These are phyloP conservation scores for Apteryx mantelli DNA, from an alignment of 2,113 vertebrate species.

Conservation along the genomic window DNA sequence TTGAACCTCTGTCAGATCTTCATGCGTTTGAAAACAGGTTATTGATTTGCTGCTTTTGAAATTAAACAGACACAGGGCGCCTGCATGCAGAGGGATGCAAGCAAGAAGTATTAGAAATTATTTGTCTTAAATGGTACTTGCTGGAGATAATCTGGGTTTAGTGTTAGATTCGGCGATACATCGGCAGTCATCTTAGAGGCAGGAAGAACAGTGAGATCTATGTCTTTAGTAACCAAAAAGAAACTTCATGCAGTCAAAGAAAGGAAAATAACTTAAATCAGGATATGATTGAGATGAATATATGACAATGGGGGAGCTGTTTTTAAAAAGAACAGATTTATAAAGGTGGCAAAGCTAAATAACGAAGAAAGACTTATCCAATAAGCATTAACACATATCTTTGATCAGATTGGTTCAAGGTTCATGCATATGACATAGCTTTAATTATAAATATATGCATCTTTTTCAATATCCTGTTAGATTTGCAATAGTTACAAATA, in stretches of 20 bases:
- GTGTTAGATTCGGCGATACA: accelerated
- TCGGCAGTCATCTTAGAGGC: not conserved
- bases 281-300: not conserved
- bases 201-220: not conserved
- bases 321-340: not conserved
- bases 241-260: not conserved
- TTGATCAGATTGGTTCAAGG: too few relatives aligned
- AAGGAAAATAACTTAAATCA: not conserved
- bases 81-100: not conserved
- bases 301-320: not conserved
- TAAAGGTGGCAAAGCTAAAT: not conserved
- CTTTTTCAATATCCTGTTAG: not conserved
- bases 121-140: accelerated
- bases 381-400: too few relatives aligned
- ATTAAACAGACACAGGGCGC: too few relatives aligned
- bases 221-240: not conserved
- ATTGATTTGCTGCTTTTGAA: not conserved
- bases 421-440: not conserved
- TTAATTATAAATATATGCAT: not conserved
- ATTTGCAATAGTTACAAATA: not conserved
- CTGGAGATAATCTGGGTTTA: not conserved
- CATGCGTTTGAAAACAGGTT: not conserved
- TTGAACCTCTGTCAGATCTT: not conserved
- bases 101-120: too few relatives aligned
- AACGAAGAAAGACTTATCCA: not conserved